Percentiles rank a stretch among this genome's conserved stretches.
phyloP scores from a whole-genome alignment of 2,888 invertebrate genomes.

The Noctua pronuba region DNA sequence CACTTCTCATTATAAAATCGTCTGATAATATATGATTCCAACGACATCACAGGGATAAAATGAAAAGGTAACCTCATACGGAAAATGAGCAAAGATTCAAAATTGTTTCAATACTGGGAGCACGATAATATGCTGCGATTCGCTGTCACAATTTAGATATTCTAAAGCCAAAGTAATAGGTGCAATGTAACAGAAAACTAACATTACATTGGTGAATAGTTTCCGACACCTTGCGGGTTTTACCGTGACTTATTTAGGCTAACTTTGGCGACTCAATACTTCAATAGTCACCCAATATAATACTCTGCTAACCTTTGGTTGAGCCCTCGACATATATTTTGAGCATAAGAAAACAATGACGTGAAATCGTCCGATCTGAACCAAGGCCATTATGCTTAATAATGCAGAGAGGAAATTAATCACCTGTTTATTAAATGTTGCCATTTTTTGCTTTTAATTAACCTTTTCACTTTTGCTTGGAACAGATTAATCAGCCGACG shows the following conservation, averaged over 20 bases:
- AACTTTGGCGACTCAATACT: conserved; percentile 54
- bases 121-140: neutral
- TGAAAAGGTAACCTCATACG: neutral
- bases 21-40: conserved; percentile 22
- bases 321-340: conserved; percentile 90
- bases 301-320: conserved; percentile 83
- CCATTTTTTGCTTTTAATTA: conserved; percentile 70
- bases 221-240: conserved; percentile 34
- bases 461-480: conserved; percentile 66
- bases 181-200: conserved; percentile 26
- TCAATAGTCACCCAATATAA: conserved; percentile 72
- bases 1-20: neutral
- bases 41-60: conserved; percentile 7
- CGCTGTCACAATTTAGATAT: neutral
- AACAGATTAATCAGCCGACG: conserved; percentile 54
- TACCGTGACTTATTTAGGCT: conserved; percentile 58
- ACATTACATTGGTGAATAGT: conserved; percentile 29
- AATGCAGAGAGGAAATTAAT: conserved; percentile 81
- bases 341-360: conserved; percentile 87
- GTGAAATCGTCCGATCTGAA: conserved; percentile 87
- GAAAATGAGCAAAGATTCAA: neutral
- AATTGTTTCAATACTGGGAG: neutral
- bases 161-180: neutral
- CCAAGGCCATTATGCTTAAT: conserved; percentile 83
- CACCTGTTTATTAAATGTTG: conserved; percentile 78